Conservation (phyloP, 2,113 vertebrate genomes). For the Rafetus swinhoei region DNA sequence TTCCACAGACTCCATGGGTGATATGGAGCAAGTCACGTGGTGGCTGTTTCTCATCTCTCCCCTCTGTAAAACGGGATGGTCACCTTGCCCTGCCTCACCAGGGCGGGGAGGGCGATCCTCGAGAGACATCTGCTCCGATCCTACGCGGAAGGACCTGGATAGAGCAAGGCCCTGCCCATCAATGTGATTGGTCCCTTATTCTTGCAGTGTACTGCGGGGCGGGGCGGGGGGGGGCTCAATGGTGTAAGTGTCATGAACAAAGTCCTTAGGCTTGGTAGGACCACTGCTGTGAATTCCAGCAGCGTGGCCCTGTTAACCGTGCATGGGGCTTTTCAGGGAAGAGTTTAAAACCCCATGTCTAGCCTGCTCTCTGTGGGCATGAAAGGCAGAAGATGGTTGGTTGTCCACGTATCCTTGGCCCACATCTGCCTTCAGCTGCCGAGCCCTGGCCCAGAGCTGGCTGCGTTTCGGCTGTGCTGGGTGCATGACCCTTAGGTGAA, state of each 20-base stretch:
- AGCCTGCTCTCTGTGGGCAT: not conserved
- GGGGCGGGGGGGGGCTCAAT: too few species aligned
- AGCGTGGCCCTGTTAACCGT: not conserved
- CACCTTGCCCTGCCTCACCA: not conserved
- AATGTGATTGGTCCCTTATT: not conserved
- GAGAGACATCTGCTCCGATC: too few species aligned
- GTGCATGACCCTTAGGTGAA: not conserved
- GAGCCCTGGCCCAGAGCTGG: not conserved
- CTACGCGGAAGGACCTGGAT: too few species aligned
- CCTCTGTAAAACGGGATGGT: not conserved
- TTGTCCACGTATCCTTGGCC: not conserved
- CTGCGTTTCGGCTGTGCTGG: not conserved
- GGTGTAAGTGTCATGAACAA: not conserved
- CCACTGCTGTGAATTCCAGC: not conserved
- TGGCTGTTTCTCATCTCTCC: too few species aligned
- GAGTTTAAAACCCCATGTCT: not conserved
- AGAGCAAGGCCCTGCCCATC: too few species aligned
- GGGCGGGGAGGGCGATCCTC: too few species aligned
- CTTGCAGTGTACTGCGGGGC: not conserved
- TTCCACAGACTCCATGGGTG: not conserved
- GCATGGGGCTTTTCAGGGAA: not conserved
- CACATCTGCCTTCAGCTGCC: not conserved
- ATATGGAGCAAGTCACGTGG: too few species aligned
- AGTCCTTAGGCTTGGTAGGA: not conserved
- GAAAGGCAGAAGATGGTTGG: not conserved